Evolutionary conservation across 1,140 invertebrate species (phyloP), one percentile per base, ranked within the genome.

Genomic region (Papilio glaucus): DNA sequence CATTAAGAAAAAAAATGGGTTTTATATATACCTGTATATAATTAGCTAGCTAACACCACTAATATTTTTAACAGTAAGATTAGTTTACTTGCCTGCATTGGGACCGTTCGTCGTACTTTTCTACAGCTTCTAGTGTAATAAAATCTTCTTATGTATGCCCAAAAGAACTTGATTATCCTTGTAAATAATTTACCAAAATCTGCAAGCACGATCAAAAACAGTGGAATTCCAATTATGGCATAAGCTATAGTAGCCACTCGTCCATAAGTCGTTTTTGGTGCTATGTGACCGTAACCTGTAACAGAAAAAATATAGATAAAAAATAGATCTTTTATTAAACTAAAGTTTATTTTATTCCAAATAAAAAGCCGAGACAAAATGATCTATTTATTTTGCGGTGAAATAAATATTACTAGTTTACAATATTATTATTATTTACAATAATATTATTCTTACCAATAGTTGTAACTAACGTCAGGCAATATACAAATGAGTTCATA

Each of bases 101-200:
- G 96, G 0, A 90, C 95, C 26, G 96, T 96, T 84, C 95, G 95
- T 61, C 97, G 91, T 13, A 97, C 96, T 89, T 95, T 95, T n/a
- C 95, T 94, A 80, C 97, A 98, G 77, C 96, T 97, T 76, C 97
- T 96, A 0, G 97, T 98, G 77, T 97, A 97, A 80, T 97, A 98
- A 2, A 98, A 93, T 71, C 97, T 95, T 53, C 98, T 94, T 1
- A 98, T 96, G 84, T 97, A 98, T 0, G 97, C 96, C 96, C 98
- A 99, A n/a, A 98, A 93, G 85, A 98, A 98, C 87, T 99, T 98
- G 62, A 99, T 98, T 65, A 96, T 95, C 79, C 98, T 95, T 1
- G 98, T 98, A 83, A 98, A 97, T 0, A 98, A 93, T 94, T 98
- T 98, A 73, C 98, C 98, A 82, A 98, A 97, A 93, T 99, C 98